Evolutionary conservation across 2,113 vertebrate species (phyloP), one percentile per base, ranked within the genome.

Genomic region (Probosciger aterrimus): DNA sequence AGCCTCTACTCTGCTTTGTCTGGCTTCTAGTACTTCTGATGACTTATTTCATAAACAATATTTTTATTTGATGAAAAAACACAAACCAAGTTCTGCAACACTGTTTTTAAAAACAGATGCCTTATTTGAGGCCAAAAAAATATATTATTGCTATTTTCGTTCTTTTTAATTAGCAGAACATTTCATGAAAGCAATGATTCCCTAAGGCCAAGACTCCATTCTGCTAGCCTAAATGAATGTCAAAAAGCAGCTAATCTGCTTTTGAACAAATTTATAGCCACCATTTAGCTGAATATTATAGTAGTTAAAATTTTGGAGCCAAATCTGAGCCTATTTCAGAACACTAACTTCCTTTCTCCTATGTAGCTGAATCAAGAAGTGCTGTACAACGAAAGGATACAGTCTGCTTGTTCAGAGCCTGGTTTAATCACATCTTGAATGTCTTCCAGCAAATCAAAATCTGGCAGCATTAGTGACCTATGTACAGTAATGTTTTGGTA

Each of bases 361-460:
- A 33, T 2, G 0, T 5, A 95, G n/a, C 47, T 68, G 70, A 67
- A 84, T 76, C 73, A 92, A 86, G 46, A 46, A 71, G 16, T 5
- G 6, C 33, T 74, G 49, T 27, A n/a, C 25, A 50, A 31, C 2
- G 3, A 47, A 98, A 99, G 98, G 99, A 99, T 99, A 99, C 99
- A 98, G 95, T 99, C 99, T 30, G 98, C 98, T 94, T 99, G 98
- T 57, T 98, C 82, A 95, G 95, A 98, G 69, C 98, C 98, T 65
- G 98, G 97, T 33, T 98, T 98, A 93, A 99, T 96, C 60, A 91
- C 71, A 85, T 96, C 98, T 90, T 99, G 97, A 69, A 99, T 98
- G 79, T 99, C 99, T 81, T 99, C 98, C 93, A 99, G 97, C 74
- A 99, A 98, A 64, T 99, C 98, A 98, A 99, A 99, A 94, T 99